A percentile compares a stretch with the other conserved stretches of the same genome.
Evolutionary conservation across 2,797 vertebrate genomes (phyloP).

Genomic region (Notamacropus eugenii): DNA sequence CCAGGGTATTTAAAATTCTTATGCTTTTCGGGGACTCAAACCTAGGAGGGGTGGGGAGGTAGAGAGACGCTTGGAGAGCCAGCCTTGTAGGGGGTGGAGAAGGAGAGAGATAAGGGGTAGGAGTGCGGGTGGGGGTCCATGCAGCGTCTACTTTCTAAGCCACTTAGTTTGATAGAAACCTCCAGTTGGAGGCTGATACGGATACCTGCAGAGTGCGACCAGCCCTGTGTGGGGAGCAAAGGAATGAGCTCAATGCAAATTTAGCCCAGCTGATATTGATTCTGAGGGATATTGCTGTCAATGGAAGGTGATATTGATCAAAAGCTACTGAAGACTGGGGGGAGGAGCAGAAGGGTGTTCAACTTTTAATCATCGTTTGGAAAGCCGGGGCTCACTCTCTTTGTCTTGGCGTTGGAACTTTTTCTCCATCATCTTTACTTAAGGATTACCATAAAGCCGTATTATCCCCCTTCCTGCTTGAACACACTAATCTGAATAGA

Average conservation of each 20-base stretch:
- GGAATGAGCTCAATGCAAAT: background rate
- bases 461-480: background rate
- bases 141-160: background rate
- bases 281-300: background rate
- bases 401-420: background rate
- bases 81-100: background rate
- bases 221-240: background rate
- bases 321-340: background rate
- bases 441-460: background rate
- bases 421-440: background rate
- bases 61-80: background rate
- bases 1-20: slow-evolving; percentile 57
- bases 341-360: background rate
- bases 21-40: background rate
- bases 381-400: background rate
- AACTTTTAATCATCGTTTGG: background rate
- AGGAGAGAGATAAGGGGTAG: background rate
- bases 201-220: background rate
- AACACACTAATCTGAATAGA: background rate
- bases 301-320: background rate
- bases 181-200: background rate
- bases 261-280: background rate
- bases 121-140: background rate
- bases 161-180: background rate
- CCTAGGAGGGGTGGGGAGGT: background rate